A percentile compares a stretch with the other conserved stretches of the same genome.
These are phyloP conservation scores for Alethe diademata DNA, from an alignment of 2,113 vertebrate genomes.

Conservation along the genomic window DNA sequence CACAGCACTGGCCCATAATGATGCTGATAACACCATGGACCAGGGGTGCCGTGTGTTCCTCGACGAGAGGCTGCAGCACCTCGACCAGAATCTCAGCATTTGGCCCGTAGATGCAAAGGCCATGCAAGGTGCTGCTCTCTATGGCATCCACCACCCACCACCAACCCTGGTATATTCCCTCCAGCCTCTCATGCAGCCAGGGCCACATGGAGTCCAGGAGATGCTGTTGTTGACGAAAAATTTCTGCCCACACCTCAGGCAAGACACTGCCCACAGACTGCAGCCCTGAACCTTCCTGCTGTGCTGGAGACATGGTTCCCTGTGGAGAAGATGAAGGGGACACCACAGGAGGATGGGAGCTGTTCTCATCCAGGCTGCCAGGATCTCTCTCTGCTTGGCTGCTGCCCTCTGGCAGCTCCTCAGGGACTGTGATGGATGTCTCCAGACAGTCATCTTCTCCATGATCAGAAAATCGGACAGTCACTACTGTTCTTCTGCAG, in stretches of 20 bases:
- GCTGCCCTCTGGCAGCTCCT: background rate
- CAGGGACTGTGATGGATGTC: background rate
- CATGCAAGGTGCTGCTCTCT: background rate
- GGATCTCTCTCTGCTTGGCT: background rate
- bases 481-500: too few species aligned
- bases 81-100: background rate
- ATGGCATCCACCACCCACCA: background rate
- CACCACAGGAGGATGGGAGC: background rate
- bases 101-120: background rate
- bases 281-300: conserved; percentile 69
- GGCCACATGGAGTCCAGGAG: accelerated
- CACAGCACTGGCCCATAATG: background rate
- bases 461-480: too few species aligned
- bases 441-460: background rate
- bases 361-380: background rate
- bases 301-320: too few species aligned
- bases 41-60: background rate
- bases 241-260: too few species aligned
- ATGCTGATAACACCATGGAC: background rate
- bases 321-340: background rate
- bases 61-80: background rate
- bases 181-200: background rate
- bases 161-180: background rate
- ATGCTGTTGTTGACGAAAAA: too few species aligned
- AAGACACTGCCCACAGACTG: too few species aligned